These are phyloP conservation scores for Drosophila longiperda DNA, from an alignment of 2,888 invertebrate genomes.

Conservation along the genomic window DNA sequence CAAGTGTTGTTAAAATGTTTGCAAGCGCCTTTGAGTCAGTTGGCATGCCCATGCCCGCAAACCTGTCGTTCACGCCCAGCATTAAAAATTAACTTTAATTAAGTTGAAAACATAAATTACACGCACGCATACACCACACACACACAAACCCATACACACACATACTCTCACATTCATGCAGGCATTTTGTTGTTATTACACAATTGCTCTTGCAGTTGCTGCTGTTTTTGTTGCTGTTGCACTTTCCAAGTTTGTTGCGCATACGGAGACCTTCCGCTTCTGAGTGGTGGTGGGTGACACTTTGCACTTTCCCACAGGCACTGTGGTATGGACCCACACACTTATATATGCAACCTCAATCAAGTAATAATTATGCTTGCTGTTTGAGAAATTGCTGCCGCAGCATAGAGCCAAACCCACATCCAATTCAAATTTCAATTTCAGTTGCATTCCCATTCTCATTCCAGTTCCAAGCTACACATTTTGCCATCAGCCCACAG, in stretches of 20 bases:
- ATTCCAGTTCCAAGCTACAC: constrained; percentile 2
- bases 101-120: constrained; percentile 81
- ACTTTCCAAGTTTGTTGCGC: constrained; percentile 47
- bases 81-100: constrained; percentile 82
- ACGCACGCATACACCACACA: constrained; percentile 58
- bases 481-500: constrained; percentile 14
- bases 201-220: constrained; percentile 36
- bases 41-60: constrained; percentile 62
- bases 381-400: constrained; percentile 45
- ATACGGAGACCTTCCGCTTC: constrained; percentile 30
- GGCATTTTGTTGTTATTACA: constrained; percentile 52
- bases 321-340: constrained; percentile 22
- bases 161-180: constrained; percentile 19
- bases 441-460: constrained; percentile 6
- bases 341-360: constrained; percentile 42
- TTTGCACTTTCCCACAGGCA: constrained; percentile 21
- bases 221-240: constrained; percentile 27
- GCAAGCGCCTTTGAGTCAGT: constrained; percentile 75
- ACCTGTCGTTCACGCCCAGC: constrained; percentile 60
- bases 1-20: constrained; percentile 80
- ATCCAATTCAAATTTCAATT: constrained; percentile 33
- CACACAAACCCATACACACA: constrained; percentile 24
- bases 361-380: constrained; percentile 68
- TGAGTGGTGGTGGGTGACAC: constrained; percentile 4
- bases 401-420: constrained; percentile 14